Conservation (phyloP, 2,797 vertebrate species). For the Pseudochirops corinnae region DNA sequence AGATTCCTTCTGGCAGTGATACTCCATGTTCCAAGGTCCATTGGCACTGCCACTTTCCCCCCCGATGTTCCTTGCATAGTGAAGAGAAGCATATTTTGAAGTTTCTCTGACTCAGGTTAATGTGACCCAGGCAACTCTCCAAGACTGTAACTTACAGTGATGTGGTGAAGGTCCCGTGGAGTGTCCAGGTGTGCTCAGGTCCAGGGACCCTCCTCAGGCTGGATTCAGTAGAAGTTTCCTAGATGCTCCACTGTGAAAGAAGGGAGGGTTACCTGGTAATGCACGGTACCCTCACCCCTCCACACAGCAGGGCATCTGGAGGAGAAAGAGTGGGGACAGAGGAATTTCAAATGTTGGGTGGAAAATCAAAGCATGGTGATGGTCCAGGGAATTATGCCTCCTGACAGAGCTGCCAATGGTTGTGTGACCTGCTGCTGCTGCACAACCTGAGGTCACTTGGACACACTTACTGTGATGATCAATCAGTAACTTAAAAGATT, state of each 20-base stretch:
- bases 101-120: neutral
- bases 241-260: constrained; percentile 1
- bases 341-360: neutral
- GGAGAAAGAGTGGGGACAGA: neutral
- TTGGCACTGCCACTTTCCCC: neutral
- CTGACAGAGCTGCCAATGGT: neutral
- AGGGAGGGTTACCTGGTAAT: neutral
- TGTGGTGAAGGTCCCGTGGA: neutral
- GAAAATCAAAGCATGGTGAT: neutral
- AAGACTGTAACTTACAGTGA: neutral
- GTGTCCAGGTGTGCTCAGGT: too few species aligned
- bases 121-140: neutral
- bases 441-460: neutral
- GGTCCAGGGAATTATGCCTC: neutral
- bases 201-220: neutral
- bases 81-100: neutral
- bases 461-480: neutral
- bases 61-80: neutral
- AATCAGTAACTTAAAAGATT: neutral
- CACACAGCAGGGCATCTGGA: neutral
- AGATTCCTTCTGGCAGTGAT: neutral
- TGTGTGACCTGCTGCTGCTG: neutral
- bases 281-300: constrained; percentile 4
- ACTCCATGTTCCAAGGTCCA: neutral
- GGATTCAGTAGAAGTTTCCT: neutral